Evolutionary conservation across 2,797 vertebrate genomes (phyloP), one percentile per base, ranked within the genome.

Genomic region (Gallirallus australis): DNA sequence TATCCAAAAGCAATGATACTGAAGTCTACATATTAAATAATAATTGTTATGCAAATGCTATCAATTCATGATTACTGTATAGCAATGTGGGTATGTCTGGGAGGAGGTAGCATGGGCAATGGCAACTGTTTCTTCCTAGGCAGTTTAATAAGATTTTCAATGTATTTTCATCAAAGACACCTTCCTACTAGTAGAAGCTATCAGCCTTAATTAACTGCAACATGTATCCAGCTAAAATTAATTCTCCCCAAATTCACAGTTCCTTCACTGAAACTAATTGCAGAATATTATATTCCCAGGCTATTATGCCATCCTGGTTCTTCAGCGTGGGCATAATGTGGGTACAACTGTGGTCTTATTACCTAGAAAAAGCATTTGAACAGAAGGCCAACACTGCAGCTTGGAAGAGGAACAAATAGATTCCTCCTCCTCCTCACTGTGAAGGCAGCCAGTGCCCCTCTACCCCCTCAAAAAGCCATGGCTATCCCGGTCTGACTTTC

Each of bases 151-250:
- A 83, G 59, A 76, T 63, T 95, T 93, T 76, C 40, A 66, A 60
- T 57, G n/a, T 59, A 56, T 93, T 93, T 94, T 90, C 61, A 65
- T 92, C 48, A 77, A 90, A 94, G 94, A 1, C 61, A 80, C 45
- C 28, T 87, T 92, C 68, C 50, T 95, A 30, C 45, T 69, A 54
- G 68, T 50, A 69, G 71, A 89, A 86, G 23, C 28, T 82, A 82
- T 89, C 70, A 50, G 48, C 64, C 86, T 85, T 93, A 94, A 91
- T 94, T 91, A 96, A 89, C 70, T 90, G 57, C 59, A 78, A 37
- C 11, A 7, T 42, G 25, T 85, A 84, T 54, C 25, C 61, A 95
- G 40, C 69, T 92, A 78, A 94, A 95, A 90, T 92, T 77, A 94
- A 80, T 85, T 93, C 61, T 92, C 21, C 53, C n/a, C 50, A 82